Evolutionary conservation across 2,113 vertebrate species (phyloP), one percentile per base, ranked within the genome.

Genomic region (Labeo catla): DNA sequence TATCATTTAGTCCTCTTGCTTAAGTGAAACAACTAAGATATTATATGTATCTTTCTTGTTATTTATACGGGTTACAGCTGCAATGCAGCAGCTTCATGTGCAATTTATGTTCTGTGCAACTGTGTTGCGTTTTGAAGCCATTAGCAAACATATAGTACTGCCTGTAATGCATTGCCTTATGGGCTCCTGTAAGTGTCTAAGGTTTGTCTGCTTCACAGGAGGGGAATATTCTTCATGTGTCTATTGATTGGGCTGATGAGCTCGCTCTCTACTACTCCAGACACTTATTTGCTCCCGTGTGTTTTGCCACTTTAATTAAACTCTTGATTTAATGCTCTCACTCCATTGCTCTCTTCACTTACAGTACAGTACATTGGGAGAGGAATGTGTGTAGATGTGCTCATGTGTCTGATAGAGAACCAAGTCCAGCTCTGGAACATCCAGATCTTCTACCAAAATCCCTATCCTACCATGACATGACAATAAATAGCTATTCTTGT

Each of bases 271-370:
- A 59, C 77, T 83, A 66, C 77, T 84, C 86, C 47, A 86, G 76
- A 88, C 79, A 86, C 54, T 74, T 86, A 54, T 76, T 66, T 28
- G 84, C 21, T 79, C 76, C 77, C 52, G 23, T 70, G 84, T 86
- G 89, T 86, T 84, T 87, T 90, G 85, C 83, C 80, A 57, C 87
- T 91, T 90, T 89, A 90, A 90, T 90, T 90, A 88, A 91, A 89
- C 83, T 84, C 80, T 68, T 88, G 87, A 86, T 88, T 89, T 91
- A 89, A 91, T 86, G 78, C 76, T 76, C 87, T 77, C 84, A 80
- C 84, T 80, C 83, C 78, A 70, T 61, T 84, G 63, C 74, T 80
- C 57, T 77, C 68, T 78, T 73, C 52, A 80, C 84, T 39, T 66
- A 59, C 61, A 76, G 50, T 78, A 68, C 6, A 36, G 19, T 54